phyloP scores from a whole-genome alignment of 2,888 invertebrate genomes.

The Mimachlamys varia region DNA sequence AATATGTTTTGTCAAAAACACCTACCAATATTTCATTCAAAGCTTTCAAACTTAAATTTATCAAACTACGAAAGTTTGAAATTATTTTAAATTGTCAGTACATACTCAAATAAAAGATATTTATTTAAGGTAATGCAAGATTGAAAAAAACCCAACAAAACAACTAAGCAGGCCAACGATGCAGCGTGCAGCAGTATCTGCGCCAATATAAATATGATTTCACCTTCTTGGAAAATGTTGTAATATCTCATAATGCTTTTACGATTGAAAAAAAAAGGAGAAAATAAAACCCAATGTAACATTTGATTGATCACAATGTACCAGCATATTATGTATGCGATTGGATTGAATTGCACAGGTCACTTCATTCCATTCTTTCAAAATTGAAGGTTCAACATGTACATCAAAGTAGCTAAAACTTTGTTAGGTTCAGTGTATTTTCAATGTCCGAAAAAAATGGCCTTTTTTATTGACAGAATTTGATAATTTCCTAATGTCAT shows the following conservation, averaged over 20 bases:
- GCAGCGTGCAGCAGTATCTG: neutral
- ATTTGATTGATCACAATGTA: constrained; percentile 3
- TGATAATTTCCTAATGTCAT: too few species aligned
- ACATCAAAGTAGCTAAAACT: neutral
- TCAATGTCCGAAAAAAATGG: neutral
- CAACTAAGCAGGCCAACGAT: too few species aligned
- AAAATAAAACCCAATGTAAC: neutral
- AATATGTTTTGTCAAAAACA: too few species aligned
- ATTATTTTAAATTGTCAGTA: too few species aligned
- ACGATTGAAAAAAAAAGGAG: neutral
- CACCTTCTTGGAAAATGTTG: neutral
- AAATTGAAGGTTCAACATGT: neutral
- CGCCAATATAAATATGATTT: neutral
- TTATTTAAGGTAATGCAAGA: too few species aligned
- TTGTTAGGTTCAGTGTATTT: neutral
- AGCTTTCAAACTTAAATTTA: too few species aligned
- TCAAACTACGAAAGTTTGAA: too few species aligned
- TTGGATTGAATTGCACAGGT: neutral
- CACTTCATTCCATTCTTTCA: neutral
- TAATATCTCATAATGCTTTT: neutral
- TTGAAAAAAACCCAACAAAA: too few species aligned
- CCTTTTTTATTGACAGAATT: too few species aligned
- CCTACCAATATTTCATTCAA: too few species aligned
- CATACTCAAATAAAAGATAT: too few species aligned
- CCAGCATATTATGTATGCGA: neutral